A percentile compares a stretch with the other conserved stretches of the same genome.
These are phyloP conservation scores for Trichonephila clavipes DNA, from an alignment of 1,140 invertebrate species.

Conservation along the genomic window DNA sequence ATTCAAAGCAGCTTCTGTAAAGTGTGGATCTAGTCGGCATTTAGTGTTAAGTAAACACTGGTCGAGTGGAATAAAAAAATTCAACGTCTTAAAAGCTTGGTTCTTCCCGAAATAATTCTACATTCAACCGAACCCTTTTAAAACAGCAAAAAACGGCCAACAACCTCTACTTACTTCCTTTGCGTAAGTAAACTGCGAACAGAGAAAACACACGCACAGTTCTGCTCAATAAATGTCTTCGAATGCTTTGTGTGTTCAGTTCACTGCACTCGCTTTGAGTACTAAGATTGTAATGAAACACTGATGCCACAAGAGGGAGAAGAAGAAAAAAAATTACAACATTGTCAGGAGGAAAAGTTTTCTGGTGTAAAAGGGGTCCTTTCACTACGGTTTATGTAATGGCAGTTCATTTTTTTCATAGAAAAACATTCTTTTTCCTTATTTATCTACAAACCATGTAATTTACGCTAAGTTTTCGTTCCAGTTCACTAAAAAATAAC, in stretches of 20 bases:
- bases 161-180: constrained; percentile 40
- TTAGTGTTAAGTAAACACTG: constrained; percentile 8
- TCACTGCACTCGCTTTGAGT: constrained; percentile 3
- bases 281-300: not conserved
- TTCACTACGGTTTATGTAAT: constrained; percentile 16
- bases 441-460: not conserved
- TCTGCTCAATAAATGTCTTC: constrained; percentile 27
- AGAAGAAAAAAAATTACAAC: not conserved
- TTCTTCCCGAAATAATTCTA: not conserved
- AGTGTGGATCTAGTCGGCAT: not conserved
- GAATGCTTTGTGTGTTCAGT: constrained; percentile 36
- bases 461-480: not conserved
- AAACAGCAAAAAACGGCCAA: constrained; percentile 24
- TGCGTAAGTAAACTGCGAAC: constrained; percentile 33
- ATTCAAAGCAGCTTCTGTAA: not conserved
- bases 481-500: not conserved
- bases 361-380: not conserved
- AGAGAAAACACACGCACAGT: not conserved
- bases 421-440: not conserved
- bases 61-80: not conserved
- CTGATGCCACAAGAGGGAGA: not conserved
- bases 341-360: constrained; percentile 5
- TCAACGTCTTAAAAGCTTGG: not conserved
- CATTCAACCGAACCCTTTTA: not conserved
- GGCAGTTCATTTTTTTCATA: not conserved